phyloP scores from a whole-genome alignment of 2,888 invertebrate genomes.

The Frankliniella fusca region DNA sequence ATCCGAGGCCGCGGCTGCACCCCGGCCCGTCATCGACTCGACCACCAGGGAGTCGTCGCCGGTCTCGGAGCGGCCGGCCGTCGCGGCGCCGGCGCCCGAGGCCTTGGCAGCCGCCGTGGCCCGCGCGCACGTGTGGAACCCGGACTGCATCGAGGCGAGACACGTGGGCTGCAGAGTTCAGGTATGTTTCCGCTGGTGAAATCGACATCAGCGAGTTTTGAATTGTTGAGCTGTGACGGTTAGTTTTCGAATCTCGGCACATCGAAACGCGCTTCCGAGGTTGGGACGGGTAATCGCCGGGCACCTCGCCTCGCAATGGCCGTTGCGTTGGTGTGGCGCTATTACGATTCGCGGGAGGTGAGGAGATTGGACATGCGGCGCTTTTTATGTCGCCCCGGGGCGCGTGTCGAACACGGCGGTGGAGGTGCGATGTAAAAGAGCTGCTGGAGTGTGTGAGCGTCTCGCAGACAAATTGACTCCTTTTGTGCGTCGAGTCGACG shows the following conservation, averaged over 20 bases:
- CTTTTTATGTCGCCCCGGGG: too few relatives aligned
- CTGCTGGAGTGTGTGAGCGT: too few relatives aligned
- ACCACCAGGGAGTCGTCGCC: slow-evolving; percentile 27
- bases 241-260: neutral
- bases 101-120: slow-evolving; percentile 28
- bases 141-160: neutral
- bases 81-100: slow-evolving; percentile 31
- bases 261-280: too few relatives aligned
- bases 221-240: neutral
- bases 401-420: too few relatives aligned
- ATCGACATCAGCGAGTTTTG: neutral
- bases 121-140: neutral
- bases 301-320: too few relatives aligned
- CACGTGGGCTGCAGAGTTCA: slow-evolving; percentile 8
- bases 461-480: slow-evolving; percentile 2
- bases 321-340: too few relatives aligned
- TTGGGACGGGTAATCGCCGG: too few relatives aligned
- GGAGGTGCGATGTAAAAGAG: too few relatives aligned
- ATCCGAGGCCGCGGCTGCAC: slow-evolving; percentile 25
- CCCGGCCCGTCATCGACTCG: slow-evolving; percentile 31
- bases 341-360: too few relatives aligned
- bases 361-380: too few relatives aligned
- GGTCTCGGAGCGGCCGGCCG: slow-evolving; percentile 35
- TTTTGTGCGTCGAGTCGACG: neutral
- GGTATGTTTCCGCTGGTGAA: neutral